These are phyloP conservation scores for Apodemus sylvaticus DNA, from an alignment of 2,113 vertebrate genomes.

Conservation along the genomic window DNA sequence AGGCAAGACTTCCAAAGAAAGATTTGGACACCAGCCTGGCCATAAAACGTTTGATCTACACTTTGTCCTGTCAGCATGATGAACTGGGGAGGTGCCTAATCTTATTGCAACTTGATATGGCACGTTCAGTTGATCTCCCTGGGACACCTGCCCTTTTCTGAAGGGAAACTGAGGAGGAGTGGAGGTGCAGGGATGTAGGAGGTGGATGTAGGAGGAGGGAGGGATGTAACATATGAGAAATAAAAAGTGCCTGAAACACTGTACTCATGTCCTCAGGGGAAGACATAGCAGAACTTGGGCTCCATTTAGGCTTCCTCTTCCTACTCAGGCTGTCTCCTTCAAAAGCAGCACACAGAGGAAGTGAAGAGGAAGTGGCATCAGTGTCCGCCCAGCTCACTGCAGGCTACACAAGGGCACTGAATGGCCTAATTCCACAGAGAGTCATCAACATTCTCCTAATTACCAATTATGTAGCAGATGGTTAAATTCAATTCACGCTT, in stretches of 20 bases:
- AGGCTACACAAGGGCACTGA: neutral
- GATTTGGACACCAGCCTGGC: too few species aligned
- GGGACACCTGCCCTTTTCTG: neutral
- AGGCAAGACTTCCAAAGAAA: too few species aligned
- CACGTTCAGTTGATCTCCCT: neutral
- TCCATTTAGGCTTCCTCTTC: slow-evolving; percentile 49
- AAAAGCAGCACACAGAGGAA: slow-evolving; percentile 67
- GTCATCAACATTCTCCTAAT: slow-evolving; percentile 19
- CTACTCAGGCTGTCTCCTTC: slow-evolving; percentile 64
- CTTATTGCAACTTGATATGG: neutral
- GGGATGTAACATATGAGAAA: neutral
- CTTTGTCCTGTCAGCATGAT: too few species aligned
- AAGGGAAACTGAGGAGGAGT: neutral
- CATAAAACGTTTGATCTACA: too few species aligned
- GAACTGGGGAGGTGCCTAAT: neutral
- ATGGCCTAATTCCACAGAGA: slow-evolving; percentile 14
- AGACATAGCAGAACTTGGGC: neutral
- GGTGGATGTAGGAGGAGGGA: neutral
- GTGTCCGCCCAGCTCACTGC: neutral
- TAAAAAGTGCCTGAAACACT: neutral
- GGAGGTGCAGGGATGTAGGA: neutral
- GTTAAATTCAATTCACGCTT: neutral
- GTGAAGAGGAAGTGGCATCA: slow-evolving; percentile 22
- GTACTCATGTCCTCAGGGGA: neutral
- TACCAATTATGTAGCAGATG: slow-evolving; percentile 64